These are phyloP conservation scores for Eospalax fontanierii DNA, from an alignment of 2,797 vertebrate genomes.

Conservation along the genomic window DNA sequence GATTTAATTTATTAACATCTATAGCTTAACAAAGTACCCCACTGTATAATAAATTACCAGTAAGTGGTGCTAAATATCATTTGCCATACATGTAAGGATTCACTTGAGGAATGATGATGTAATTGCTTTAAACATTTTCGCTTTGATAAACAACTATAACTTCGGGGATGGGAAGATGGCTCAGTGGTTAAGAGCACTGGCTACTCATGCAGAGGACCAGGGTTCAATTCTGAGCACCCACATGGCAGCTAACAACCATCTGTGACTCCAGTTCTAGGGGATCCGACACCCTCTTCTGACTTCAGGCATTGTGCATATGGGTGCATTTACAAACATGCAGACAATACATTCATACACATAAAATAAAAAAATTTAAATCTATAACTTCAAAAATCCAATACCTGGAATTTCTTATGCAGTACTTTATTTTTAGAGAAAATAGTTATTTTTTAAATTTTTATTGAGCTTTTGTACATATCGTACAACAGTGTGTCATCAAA, in stretches of 20 bases:
- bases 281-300: too few species aligned
- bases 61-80: not conserved
- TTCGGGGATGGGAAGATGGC: not conserved
- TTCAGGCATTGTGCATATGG: too few species aligned
- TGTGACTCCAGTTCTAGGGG: too few species aligned
- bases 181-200: too few species aligned
- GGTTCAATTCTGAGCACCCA: too few species aligned
- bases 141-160: conserved; percentile 13
- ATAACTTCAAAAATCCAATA: conserved; percentile 53
- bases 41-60: not conserved
- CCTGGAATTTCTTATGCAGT: not conserved
- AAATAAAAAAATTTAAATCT: not conserved
- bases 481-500: too few species aligned
- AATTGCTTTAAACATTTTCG: conserved; percentile 36
- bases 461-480: too few species aligned
- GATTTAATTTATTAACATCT: conserved; percentile 19
- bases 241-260: too few species aligned
- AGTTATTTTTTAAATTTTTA: too few species aligned
- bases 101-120: not conserved
- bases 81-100: not conserved
- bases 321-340: too few species aligned
- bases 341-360: too few species aligned
- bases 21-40: not conserved
- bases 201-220: too few species aligned
- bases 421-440: not conserved